Conservation (phyloP, 2,888 invertebrate genomes). For the Hipparchia semele region DNA sequence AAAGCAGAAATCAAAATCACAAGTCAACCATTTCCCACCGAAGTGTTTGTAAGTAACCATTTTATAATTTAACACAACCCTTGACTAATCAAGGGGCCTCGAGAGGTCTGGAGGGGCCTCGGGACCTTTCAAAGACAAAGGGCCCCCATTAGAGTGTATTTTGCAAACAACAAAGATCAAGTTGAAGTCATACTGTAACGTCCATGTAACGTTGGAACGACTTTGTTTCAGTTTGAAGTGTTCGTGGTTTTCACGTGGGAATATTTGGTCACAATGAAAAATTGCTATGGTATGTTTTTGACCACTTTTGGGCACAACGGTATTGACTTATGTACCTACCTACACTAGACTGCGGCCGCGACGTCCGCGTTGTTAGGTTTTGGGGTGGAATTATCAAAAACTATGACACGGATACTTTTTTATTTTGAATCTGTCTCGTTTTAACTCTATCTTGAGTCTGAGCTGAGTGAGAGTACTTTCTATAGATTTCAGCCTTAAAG, state of each 20-base stretch:
- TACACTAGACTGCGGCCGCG: too few species aligned
- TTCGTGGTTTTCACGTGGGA: constrained; percentile 18
- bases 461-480: too few species aligned
- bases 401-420: too few species aligned
- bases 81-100: constrained; percentile 54
- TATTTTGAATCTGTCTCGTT: too few species aligned
- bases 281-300: background rate
- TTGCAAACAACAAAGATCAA: constrained; percentile 67
- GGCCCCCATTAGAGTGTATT: constrained; percentile 69
- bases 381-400: too few species aligned
- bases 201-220: constrained; percentile 25
- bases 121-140: constrained; percentile 62
- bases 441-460: too few species aligned
- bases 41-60: constrained; percentile 41
- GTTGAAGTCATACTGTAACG: constrained; percentile 46
- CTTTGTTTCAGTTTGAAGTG: constrained; percentile 55
- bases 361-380: too few species aligned
- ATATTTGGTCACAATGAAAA: constrained; percentile 21
- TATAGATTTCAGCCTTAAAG: too few species aligned
- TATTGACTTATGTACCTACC: background rate
- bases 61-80: constrained; percentile 46
- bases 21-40: constrained; percentile 44
- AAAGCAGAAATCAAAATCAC: constrained; percentile 44
- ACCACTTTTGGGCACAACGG: background rate
- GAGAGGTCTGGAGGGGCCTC: constrained; percentile 28